phyloP scores from a whole-genome alignment of 2,113 vertebrate genomes.

The Trematomus loennbergii region DNA sequence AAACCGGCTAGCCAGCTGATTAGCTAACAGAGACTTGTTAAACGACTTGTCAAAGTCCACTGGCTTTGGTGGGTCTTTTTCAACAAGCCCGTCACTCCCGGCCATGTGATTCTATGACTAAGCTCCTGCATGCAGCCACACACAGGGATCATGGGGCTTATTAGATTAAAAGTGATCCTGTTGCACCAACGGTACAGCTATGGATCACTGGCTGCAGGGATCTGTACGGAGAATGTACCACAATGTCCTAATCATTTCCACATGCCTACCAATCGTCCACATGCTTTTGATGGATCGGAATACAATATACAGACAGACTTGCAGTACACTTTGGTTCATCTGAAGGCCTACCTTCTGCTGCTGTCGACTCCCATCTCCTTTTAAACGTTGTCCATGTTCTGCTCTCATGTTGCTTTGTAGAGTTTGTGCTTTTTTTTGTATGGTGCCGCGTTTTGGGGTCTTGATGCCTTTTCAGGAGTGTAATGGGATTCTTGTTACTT shows the following conservation, averaged over 20 bases:
- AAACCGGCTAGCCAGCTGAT: slow-evolving; percentile 25
- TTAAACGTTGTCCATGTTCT: slow-evolving; percentile 33
- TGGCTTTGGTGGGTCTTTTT: slow-evolving; percentile 48
- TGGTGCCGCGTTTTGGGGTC: slow-evolving; percentile 31
- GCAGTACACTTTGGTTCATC: neutral
- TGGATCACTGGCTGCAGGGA: slow-evolving; percentile 49
- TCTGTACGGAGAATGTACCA: neutral
- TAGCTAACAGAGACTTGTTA: slow-evolving; percentile 46
- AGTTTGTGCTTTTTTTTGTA: slow-evolving; percentile 1
- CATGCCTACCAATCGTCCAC: neutral
- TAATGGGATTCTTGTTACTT: slow-evolving; percentile 99
- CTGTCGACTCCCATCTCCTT: slow-evolving; percentile 18
- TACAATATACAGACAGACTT: neutral
- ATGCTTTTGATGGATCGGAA: neutral
- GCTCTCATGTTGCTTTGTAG: neutral
- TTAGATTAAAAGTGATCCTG: slow-evolving; percentile 83
- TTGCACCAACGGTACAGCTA: slow-evolving; percentile 66
- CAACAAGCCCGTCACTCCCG: slow-evolving; percentile 29
- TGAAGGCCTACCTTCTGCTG: slow-evolving; percentile 53
- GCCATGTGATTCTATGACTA: slow-evolving; percentile 80
- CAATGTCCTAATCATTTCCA: slow-evolving; percentile 26
- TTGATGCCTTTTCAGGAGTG: slow-evolving; percentile 86
- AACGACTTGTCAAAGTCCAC: slow-evolving; percentile 57
- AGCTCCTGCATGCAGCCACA: slow-evolving; percentile 75
- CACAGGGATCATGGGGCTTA: slow-evolving; percentile 78